Base-by-base conservation (phyloP, 2,888 invertebrate genomes). In the Atrina japonica region DNA sequence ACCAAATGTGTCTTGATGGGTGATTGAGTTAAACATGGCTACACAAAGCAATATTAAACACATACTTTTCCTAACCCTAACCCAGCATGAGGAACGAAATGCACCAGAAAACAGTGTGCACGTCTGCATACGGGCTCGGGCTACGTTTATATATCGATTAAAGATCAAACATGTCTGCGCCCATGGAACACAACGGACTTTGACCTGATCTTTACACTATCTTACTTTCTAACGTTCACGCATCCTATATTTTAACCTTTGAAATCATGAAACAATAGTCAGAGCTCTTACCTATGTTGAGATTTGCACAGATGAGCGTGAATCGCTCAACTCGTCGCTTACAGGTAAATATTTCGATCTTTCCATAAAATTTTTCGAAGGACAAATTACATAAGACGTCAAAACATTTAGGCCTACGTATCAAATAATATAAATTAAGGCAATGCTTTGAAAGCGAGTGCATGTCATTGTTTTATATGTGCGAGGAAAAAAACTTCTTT, bases 281-380 rank as follows among this genome's bases (percentile, higher is more conserved):
- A 43, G 23, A 25, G 45, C 47, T 43, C 61, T 76, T 72, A 71
- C 80, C 68, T 75, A 85, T 85, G 85, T 76, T 78, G 77, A 65
- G 72, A 59, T 64, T 71, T 55, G 63, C 71, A 65, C 80, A 80
- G 66, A 84, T 85, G 85, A 85, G 78, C 77, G 81, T 78, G 29
- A 83, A 85, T 66, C 76, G 80, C 59, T 81, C 83, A 66, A 74
- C 78, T 53, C 81, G 80, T 53, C 78, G 85, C 18, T 70, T 85
- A 18, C 61, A 67, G 71, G 71, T 71, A 43, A 63, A 23, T 14
- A n/a, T 47, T 47, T 21, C n/a, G 16, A 5, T 18, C 29, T 9
- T 49, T 27, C 29, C 16, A 23, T 18, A n/a, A 14, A 14, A 25
- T 29, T n/a, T 55, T 30, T 14, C 21, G 14, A 6, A 29, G 30